Evolutionary conservation across 2,113 vertebrate species (phyloP).

Genomic region (Cinclus mexicanus): DNA sequence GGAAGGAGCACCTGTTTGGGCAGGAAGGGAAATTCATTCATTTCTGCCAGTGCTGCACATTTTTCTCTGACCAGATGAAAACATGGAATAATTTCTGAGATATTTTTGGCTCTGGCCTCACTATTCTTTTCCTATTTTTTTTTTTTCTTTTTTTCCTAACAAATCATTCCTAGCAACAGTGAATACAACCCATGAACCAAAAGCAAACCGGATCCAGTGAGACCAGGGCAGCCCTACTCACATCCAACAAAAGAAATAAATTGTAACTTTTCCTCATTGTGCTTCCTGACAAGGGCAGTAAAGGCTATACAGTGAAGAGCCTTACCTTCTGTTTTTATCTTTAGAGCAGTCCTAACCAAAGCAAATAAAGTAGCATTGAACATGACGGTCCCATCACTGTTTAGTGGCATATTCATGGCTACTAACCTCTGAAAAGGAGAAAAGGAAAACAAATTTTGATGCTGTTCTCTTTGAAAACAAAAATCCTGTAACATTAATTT

Average conservation of each 20-base stretch:
- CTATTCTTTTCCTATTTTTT: not conserved
- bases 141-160: not conserved
- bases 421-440: conserved; percentile 87
- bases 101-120: not conserved
- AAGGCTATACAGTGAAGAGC: not conserved
- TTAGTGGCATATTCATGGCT: conserved; percentile 99
- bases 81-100: not conserved
- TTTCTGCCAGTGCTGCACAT: not conserved
- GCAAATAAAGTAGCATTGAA: conserved; percentile 98
- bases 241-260: not conserved
- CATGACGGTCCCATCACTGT: conserved; percentile 98
- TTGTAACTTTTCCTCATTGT: not conserved
- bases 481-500: not conserved
- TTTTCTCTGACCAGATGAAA: not conserved
- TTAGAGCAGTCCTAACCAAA: conserved; percentile 94
- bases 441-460: not conserved
- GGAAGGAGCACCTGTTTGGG: not conserved
- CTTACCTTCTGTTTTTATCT: conserved; percentile 99
- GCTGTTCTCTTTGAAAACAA: not conserved
- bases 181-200: not conserved
- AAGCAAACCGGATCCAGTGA: not conserved
- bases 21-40: not conserved
- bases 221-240: not conserved
- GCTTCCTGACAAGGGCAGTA: not conserved
- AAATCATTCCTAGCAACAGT: not conserved